Base-by-base conservation (phyloP, 2,797 vertebrate genomes). In the Pitangus sulphuratus region DNA sequence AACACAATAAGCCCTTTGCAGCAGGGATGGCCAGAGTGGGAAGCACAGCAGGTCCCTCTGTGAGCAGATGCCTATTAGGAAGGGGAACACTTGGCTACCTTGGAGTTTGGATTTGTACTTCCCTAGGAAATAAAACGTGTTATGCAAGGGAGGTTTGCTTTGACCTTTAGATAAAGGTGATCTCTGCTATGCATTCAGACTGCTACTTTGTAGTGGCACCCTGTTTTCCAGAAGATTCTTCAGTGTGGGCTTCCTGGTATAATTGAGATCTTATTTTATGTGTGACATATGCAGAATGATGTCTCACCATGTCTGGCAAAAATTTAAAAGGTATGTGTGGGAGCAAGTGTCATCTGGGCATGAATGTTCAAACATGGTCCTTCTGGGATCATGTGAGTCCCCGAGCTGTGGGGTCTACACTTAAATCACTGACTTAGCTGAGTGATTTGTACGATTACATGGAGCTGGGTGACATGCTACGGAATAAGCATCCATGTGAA, bases 121-220 rank as follows among this genome's bases (percentile, higher is more conserved):
- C 45, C 25, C 50, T 48, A 62, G 60, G 47, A 5, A 85, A 89
- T 81, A 78, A 45, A 64, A 0, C 0, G 0, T n/a, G 45, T 69
- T 95, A 39, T 57, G 71, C 53, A 81, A 81, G 40, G 33, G 26
- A 77, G 8, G 35, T 83, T 95, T 92, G 62, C 79, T 83, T 14
- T 85, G 91, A 89, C 82, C 66, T 93, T 89, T 66, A 71, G 16
- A 40, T 71, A 77, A 89, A 92, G 76, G 77, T 76, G 77, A 85
- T 21, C 56, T 80, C 65, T 75, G 53, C 58, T 61, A 66, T 61
- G 35, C 42, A 45, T 82, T 68, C 78, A 64, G 68, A 20, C 62
- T 70, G 56, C 51, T 81, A 37, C 39, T 77, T 77, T 71, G 44
- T 74, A 58, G 72, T 33, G 58, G 37, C 4, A 11, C 28, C 44